These are phyloP conservation scores for Oreamnos americanus DNA, from an alignment of 2,113 vertebrate genomes.

Conservation along the genomic window DNA sequence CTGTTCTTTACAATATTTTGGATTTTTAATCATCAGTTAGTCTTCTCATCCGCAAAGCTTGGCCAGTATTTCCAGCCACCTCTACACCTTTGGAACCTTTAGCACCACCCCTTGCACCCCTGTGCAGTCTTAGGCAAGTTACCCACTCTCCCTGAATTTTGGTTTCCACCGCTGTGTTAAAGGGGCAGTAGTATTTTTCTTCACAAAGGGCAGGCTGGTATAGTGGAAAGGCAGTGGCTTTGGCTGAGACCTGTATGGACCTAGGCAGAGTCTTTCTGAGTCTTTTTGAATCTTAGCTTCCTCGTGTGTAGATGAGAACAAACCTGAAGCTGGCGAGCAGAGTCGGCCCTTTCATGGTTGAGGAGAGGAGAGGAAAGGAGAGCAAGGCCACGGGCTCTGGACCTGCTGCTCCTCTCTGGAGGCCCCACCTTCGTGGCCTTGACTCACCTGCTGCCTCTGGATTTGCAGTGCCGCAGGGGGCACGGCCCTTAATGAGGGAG, in stretches of 20 bases:
- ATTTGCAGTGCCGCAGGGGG: not conserved
- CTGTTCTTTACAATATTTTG: not conserved
- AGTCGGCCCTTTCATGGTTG: not conserved
- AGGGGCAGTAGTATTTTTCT: not conserved
- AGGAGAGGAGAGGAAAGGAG: not conserved
- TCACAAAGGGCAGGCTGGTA: not conserved
- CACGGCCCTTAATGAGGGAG: accelerated
- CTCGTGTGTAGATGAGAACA: accelerated
- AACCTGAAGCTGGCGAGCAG: accelerated
- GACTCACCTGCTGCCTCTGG: not conserved
- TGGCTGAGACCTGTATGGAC: not conserved
- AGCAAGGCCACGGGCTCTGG: accelerated
- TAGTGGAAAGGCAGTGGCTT: not conserved
- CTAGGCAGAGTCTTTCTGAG: not conserved
- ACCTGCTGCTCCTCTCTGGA: accelerated
- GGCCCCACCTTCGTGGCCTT: not conserved
- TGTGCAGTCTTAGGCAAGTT: not conserved
- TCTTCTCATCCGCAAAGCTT: not conserved
- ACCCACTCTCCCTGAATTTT: not conserved
- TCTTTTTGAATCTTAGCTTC: not conserved
- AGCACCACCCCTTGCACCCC: not conserved
- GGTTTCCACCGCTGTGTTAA: not conserved
- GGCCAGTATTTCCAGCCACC: not conserved
- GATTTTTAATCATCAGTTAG: not conserved
- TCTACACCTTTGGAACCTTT: not conserved